Conservation (phyloP, 2,113 vertebrate genomes). For the Pitta sordida region DNA sequence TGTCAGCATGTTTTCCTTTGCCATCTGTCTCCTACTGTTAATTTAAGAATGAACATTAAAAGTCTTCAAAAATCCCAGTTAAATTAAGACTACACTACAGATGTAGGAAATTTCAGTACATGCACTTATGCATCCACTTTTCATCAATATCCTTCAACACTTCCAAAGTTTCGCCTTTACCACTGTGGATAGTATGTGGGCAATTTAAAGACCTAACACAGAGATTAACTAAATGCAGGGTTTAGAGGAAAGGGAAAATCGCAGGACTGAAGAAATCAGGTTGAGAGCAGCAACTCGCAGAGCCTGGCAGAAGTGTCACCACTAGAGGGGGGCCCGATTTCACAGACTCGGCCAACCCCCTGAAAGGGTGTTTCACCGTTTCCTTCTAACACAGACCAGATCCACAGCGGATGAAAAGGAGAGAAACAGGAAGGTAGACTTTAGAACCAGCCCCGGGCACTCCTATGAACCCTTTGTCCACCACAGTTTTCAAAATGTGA, state of each 20-base stretch:
- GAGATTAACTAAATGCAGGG: neutral
- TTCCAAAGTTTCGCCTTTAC: neutral
- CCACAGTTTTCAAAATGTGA: neutral
- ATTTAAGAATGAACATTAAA: neutral
- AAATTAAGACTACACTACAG: neutral
- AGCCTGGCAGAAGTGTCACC: neutral
- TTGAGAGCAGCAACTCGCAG: rapidly evolving
- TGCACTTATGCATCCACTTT: neutral
- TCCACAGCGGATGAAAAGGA: rapidly evolving
- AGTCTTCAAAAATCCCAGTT: neutral
- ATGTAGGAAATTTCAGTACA: neutral
- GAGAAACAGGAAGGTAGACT: neutral
- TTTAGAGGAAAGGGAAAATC: neutral
- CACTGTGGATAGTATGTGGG: rapidly evolving
- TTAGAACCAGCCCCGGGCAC: neutral
- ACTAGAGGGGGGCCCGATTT: constrained; percentile 29
- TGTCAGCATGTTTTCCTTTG: neutral
- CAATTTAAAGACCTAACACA: neutral
- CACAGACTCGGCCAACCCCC: neutral
- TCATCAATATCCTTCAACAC: neutral
- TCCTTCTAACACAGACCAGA: neutral
- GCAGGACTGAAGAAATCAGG: neutral
- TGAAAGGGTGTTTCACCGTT: rapidly evolving
- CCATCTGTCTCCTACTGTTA: neutral
- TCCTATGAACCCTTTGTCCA: neutral